Base-by-base conservation (phyloP, 2,113 vertebrate species). In the Pangasianodon gigas region DNA sequence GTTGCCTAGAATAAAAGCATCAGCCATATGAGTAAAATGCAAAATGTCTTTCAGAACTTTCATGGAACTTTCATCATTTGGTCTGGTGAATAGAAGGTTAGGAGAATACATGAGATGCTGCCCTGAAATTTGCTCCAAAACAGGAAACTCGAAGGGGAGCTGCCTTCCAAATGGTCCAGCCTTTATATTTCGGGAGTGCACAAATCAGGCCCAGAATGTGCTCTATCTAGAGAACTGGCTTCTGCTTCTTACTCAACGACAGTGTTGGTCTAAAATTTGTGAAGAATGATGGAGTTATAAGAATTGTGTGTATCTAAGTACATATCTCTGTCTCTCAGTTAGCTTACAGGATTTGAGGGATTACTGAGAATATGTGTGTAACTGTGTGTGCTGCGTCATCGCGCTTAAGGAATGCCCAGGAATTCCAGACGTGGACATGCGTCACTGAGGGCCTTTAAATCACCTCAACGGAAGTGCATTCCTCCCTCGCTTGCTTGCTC, bases 381-480 rank as follows among this genome's bases (percentile, higher is more conserved):
- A 21, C 32, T 11, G 69, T 75, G 37, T 89, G 67, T 62, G 62
- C 65, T 75, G 51, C 37, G 83, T 89, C 88, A 89, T 69, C 44
- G 10, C 19, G 41, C 54, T 62, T 77, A 58, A 89, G 88, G 83
- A 89, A 85, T 89, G 88, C 29, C 82, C 82, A 77, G 67, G 82
- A 89, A 85, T 85, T 89, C 69, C 82, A 89, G 82, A 75, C 69
- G 13, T 89, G 88, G 82, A 89, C 82, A 54, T 85, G 88, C 88
- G 82, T 89, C 88, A 89, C 69, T 69, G 21, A 85, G 82, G 71
- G 71, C 71, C 83, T 89, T 89, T 89, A 85, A 89, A 89, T 85
- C 88, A 85, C 54, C 82, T 62, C 71, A 77, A 46, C 71, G 88
- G 88, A 89, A 89, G 60, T 85, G 82, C 81, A 85, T 89, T 89